Evolutionary conservation across 2,113 vertebrate species (phyloP).

Genomic region (Channa maculata): DNA sequence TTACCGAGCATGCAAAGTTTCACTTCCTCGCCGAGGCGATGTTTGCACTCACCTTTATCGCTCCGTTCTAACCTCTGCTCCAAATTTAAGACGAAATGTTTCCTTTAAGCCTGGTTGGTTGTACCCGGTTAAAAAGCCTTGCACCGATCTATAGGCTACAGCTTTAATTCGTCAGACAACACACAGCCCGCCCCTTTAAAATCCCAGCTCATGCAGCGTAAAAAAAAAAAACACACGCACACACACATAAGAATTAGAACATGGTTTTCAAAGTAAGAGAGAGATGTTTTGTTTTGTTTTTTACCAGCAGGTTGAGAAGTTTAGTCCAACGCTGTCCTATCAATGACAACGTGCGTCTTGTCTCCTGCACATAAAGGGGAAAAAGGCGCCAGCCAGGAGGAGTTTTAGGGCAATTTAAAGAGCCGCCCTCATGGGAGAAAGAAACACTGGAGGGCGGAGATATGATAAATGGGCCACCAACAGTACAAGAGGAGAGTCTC

Average conservation of each 20-base stretch:
- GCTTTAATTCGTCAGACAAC: conserved; percentile 76
- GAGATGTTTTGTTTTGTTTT: neutral
- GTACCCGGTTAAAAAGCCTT: conserved; percentile 71
- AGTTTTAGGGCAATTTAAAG: conserved; percentile 83
- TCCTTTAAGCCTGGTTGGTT: conserved; percentile 63
- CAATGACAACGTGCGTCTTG: conserved; percentile 69
- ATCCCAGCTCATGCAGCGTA: conserved; percentile 60
- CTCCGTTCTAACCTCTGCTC: conserved; percentile 38
- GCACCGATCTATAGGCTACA: conserved; percentile 73
- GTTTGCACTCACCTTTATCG: conserved; percentile 61
- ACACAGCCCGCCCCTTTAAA: conserved; percentile 82
- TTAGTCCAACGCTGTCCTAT: conserved; percentile 64
- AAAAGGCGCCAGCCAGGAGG: conserved; percentile 80
- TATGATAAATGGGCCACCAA: conserved; percentile 81
- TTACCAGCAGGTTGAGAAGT: conserved; percentile 66
- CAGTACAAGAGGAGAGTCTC: conserved; percentile 49
- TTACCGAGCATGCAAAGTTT: conserved; percentile 48
- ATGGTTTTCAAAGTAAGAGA: too few species aligned
- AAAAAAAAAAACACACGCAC: neutral
- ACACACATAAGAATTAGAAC: too few species aligned
- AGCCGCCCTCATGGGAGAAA: conserved; percentile 78
- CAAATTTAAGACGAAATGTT: conserved; percentile 60
- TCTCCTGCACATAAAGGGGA: conserved; percentile 72
- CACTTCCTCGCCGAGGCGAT: neutral
- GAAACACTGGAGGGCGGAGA: conserved; percentile 78